Conservation (phyloP, 37 sponge, comb jelly and placozoan genomes). For the Agelas oroides region DNA sequence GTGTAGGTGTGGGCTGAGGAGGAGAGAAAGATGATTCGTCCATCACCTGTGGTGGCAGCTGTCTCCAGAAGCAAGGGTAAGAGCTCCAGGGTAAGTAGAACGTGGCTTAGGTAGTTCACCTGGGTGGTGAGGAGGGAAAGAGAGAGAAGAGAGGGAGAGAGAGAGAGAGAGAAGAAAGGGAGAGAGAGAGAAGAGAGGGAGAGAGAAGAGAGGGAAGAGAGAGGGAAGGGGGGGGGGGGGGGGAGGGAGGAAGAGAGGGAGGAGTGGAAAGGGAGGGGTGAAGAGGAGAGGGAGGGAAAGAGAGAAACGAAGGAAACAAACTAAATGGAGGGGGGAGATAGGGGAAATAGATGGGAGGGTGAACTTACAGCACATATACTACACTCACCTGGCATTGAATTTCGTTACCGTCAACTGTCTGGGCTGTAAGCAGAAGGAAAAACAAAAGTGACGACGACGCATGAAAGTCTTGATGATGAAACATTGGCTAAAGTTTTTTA, state of each 20-base stretch:
- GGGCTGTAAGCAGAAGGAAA: neutral
- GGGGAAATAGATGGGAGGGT: too few relatives aligned
- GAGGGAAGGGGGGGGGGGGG: neutral
- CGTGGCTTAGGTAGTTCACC: conserved; percentile 72
- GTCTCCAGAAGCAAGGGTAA: conserved; percentile 62
- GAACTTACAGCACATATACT: too few relatives aligned
- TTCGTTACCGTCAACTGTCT: conserved; percentile 26
- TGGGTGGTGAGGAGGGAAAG: conserved; percentile 37
- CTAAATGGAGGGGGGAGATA: too few relatives aligned
- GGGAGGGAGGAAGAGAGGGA: conserved; percentile 8
- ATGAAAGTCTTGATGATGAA: too few relatives aligned
- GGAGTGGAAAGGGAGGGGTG: neutral
- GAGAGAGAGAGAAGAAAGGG: neutral
- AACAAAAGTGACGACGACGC: neutral
- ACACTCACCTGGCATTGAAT: conserved; percentile 2
- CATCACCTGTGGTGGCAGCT: conserved; percentile 50
- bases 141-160: neutral
- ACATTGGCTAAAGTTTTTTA: too few relatives aligned
- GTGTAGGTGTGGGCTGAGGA: conserved; percentile 26
- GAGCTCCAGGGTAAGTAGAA: conserved; percentile 73
- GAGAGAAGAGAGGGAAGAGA: too few relatives aligned
- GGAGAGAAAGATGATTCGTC: conserved; percentile 69
- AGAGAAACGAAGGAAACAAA: too few relatives aligned
- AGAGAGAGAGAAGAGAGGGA: neutral
- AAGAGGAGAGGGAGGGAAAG: neutral